Evolutionary conservation across 2,113 vertebrate genomes (phyloP), one percentile per base, ranked within the genome.

Genomic region (Elanoides forficatus): DNA sequence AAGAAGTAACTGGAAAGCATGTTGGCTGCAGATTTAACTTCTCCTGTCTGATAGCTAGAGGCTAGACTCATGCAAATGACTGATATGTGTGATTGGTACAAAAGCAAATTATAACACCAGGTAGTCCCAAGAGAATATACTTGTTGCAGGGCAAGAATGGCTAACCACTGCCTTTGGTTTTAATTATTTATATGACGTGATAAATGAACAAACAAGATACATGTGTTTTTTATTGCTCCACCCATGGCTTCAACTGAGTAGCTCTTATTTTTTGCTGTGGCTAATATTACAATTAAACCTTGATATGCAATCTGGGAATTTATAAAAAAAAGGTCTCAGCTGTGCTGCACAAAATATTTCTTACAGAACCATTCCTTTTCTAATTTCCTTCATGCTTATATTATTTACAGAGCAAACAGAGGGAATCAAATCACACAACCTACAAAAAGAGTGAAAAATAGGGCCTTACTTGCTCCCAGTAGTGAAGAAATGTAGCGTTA

Each of bases 361-460:
- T 93, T 94, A 95, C 40, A 96, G 91, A 96, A 86, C 38, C 15
- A 26, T 45, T 92, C 53, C 81, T 88, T 95, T 86, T 67, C 95
- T 10, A 26, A 47, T 96, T 85, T 93, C 79, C 86, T 96, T 90
- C 91, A 43, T 50, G 74, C 76, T 47, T 94, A 1, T 40, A 92
- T 93, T 97, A 81, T 97, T 96, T 89, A 85, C 92, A 92, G 75
- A 96, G 92, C 76, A 71, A 94, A 94, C 67, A 97, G 96, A 96
- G 75, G 72, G 97, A 97, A 97, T 97, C 85, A 93, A 97, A 97
- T 83, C 72, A 84, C n/a, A 74, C 17, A 96, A 58, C 95, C 96
- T 95, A 81, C 66, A 70, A 70, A 84, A 85, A 45, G 58, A 91
- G 67, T 13, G 26, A 56, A 94, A 96, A 91, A 29, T 58, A 74